A percentile compares a stretch with the other conserved stretches of the same genome.
These are phyloP conservation scores for Galbula dea DNA, from an alignment of 2,113 vertebrate genomes.

Conservation along the genomic window DNA sequence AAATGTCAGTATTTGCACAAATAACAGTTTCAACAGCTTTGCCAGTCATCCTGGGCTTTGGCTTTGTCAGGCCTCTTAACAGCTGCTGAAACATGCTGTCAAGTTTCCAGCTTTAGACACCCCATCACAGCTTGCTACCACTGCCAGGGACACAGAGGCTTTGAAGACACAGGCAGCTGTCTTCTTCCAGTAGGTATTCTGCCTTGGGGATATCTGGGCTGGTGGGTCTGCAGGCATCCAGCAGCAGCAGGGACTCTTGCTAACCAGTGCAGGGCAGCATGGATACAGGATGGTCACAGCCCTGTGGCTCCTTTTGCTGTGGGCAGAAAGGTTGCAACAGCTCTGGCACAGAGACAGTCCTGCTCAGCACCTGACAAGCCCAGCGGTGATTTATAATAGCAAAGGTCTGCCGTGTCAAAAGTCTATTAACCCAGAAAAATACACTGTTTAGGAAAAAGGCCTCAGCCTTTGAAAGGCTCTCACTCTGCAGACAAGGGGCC, in stretches of 20 bases:
- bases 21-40: neutral
- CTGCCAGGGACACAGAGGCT: fast-evolving
- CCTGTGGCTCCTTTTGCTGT: neutral
- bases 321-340: neutral
- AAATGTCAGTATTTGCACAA: slow-evolving; percentile 16
- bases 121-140: neutral
- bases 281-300: neutral
- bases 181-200: neutral
- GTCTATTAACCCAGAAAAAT: neutral
- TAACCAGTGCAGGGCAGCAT: neutral
- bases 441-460: neutral
- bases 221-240: neutral
- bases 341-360: neutral
- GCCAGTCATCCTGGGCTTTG: neutral
- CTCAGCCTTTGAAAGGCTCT: neutral
- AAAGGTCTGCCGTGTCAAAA: neutral
- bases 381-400: neutral
- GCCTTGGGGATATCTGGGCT: neutral
- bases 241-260: neutral
- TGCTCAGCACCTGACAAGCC: neutral
- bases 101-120: neutral
- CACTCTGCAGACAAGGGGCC: neutral
- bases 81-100: neutral
- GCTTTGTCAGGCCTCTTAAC: neutral
- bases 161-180: fast-evolving